A percentile compares a stretch with the other conserved stretches of the same genome.
phyloP scores from a whole-genome alignment of 2,113 vertebrate species.

The Cnemophilus loriae region DNA sequence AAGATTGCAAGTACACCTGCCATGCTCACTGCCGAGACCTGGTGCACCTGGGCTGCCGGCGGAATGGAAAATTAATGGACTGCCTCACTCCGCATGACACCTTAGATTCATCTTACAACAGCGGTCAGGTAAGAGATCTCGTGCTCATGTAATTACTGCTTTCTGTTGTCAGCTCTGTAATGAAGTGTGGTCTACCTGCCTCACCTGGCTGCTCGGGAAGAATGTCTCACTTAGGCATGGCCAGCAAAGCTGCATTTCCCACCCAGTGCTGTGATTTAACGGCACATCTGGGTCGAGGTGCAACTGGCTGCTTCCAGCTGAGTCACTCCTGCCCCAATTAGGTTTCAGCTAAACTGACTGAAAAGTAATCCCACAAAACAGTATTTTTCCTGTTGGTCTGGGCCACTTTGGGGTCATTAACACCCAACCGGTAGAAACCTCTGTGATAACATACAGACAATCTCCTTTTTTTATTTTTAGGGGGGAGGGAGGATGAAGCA shows the following conservation, averaged over 20 bases:
- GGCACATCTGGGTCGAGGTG: fast-evolving
- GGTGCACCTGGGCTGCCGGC: slow-evolving; percentile 70
- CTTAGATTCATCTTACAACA: background rate
- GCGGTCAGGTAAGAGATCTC: slow-evolving; percentile 28
- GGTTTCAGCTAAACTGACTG: background rate
- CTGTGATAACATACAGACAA: background rate
- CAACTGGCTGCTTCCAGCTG: background rate
- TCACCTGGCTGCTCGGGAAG: background rate
- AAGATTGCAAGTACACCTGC: slow-evolving; percentile 75
- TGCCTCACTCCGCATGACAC: background rate
- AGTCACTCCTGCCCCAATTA: background rate
- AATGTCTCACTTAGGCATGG: background rate
- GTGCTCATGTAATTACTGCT: background rate
- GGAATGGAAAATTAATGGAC: slow-evolving; percentile 60
- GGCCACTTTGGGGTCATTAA: background rate
- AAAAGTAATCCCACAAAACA: background rate
- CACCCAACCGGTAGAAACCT: background rate
- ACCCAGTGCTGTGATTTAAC: background rate
- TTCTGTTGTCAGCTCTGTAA: background rate
- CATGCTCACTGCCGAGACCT: slow-evolving; percentile 72
- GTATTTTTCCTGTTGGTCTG: background rate
- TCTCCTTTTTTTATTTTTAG: background rate
- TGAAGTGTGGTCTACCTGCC: background rate
- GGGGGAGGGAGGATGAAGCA: background rate
- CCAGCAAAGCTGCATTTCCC: background rate